These are phyloP conservation scores for Acronicta leporina DNA, from an alignment of 2,888 invertebrate genomes.

Conservation along the genomic window DNA sequence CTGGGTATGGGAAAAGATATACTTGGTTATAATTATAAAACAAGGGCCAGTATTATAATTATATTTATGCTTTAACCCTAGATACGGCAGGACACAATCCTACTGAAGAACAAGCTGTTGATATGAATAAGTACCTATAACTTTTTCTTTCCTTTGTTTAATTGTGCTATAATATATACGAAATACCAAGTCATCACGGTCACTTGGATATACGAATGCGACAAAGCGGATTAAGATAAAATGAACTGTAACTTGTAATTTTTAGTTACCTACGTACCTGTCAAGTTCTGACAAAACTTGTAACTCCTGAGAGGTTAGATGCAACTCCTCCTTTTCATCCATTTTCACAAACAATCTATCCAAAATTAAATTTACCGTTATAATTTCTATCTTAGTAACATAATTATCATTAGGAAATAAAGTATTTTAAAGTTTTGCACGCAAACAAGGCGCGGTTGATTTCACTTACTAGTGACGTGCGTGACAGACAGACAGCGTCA, in stretches of 20 bases:
- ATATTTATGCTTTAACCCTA: too few species aligned
- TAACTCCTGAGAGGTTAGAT: slow-evolving; percentile 94
- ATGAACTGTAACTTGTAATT: slow-evolving; percentile 11
- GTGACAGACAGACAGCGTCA: slow-evolving; percentile 3
- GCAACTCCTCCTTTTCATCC: slow-evolving; percentile 91
- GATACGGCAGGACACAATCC: not conserved
- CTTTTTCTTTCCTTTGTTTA: slow-evolving; percentile 24
- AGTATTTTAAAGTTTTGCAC: slow-evolving; percentile 43
- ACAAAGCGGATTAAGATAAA: not conserved
- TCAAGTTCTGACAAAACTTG: slow-evolving; percentile 96
- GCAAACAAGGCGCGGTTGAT: slow-evolving; percentile 60
- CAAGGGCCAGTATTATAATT: too few species aligned
- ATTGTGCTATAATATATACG: not conserved
- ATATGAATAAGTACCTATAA: too few species aligned
- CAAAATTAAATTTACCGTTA: slow-evolving; percentile 24
- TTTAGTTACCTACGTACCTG: slow-evolving; percentile 90
- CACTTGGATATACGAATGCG: not conserved
- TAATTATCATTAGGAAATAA: slow-evolving; percentile 18
- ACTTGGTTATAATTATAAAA: too few species aligned
- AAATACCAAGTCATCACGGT: not conserved
- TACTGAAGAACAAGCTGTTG: slow-evolving; percentile 8
- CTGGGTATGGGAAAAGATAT: too few species aligned
- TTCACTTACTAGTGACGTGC: slow-evolving; percentile 48
- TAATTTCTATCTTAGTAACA: slow-evolving; percentile 24
- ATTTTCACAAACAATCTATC: slow-evolving; percentile 61